Evolutionary conservation across 2,888 invertebrate species (phyloP), one percentile per base, ranked within the genome.

Genomic region (Caradrina kadenii): DNA sequence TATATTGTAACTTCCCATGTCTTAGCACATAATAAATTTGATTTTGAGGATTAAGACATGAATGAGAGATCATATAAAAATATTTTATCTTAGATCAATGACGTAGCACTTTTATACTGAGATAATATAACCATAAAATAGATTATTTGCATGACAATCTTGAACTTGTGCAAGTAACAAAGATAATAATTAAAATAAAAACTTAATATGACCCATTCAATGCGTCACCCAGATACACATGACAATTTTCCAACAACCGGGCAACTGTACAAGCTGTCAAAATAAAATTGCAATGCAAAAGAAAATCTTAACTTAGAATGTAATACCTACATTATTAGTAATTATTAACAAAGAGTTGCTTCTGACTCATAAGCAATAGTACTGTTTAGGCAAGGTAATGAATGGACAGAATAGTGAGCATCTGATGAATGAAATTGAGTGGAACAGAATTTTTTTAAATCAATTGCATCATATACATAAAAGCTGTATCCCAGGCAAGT

Each of bases 321-420:
- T n/a, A 1, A 1, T 48, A 50, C 15, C 48, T 15, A 50, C n/a
- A 50, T 15, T 17, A 63, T 67, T 61, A 76, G 17, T 64, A 55
- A 62, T 62, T 22, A 21, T 45, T 19, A 50, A 63, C 39, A 60
- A 49, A 55, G 11, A 35, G 7, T 52, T 56, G 8, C 7, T 31
- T 59, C 26, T 56, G 22, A 66, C 7, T 63, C 55, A 78, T 71
- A 61, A 54, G 35, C 10, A 48, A 69, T 39, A 6, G 26, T 45
- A 45, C 6, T 39, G 39, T 19, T 39, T 39, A 52, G 3, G 49
- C 11, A 49, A 49, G 49, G 17, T 10, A 52, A 22, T 35, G 11
- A 52, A 58, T 56, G 42, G 10, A 5, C 17, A 11, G 10, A 31
- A 35, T 52, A 70, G 19, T 52, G 10, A 58, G 50, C 7, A 45